Evolutionary conservation across 2,888 invertebrate species (phyloP), one percentile per base, ranked within the genome.

Genomic region (Megaustenia siamemsis): DNA sequence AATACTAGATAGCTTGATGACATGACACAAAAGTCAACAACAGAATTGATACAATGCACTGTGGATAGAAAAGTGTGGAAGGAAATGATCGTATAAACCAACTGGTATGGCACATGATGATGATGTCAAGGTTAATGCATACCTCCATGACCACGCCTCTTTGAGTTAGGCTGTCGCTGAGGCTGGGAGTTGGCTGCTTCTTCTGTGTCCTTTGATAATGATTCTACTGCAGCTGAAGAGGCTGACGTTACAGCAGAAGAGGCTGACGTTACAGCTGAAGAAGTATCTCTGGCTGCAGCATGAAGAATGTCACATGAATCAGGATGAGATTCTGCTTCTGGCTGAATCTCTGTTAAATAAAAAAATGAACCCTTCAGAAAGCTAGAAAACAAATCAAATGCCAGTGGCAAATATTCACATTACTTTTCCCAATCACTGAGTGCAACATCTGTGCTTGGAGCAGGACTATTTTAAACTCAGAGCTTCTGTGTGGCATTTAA

Each of bases 271-370:
- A 40, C 28, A 45, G 73, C 40, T 12, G 24, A 38, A 18, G 66
- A 18, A 8, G 18, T 28, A 35, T 73, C 73, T 49, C 43, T 60
- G 38, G 60, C 18, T 60, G 63, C 10, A 24, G 21, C 8, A 5
- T 24, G 43, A 28, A 73, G 71, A 56, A 63, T 28, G 32, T 24
- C 49, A 35, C 79, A 56, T 32, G 66, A 53, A 43, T 73, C 80
- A 28, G 56, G 28, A 75, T 77, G 81, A 32, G 87, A 83, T 80
- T 88, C 88, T 75, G 88, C 87, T 56, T 89, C 90, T 86, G 87
- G 12, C 38, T 80, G 68, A 38, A 6, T 35, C 15, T 49, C 73
- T 73, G 73, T 49, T 69, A 40, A 40, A 21, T 66, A 66, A 24
- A 78, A 63, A 60, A 40, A 38, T 60, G 15, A 35, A 15, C 21